phyloP scores from a whole-genome alignment of 2,113 vertebrate genomes.

The Daboia siamensis region DNA sequence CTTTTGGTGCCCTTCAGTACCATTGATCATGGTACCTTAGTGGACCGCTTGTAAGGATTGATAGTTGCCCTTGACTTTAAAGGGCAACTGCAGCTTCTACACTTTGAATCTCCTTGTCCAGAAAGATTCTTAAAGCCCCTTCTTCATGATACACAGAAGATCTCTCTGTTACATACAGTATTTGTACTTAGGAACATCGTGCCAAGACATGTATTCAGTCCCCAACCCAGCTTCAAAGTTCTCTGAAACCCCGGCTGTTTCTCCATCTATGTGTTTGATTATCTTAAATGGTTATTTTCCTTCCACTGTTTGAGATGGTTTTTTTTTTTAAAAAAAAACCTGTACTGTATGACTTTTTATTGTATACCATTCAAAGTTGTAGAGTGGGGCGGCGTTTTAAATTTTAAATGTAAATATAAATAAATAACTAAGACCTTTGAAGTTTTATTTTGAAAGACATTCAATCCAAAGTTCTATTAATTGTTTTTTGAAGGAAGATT shows the following conservation, averaged over 20 bases:
- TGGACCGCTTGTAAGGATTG: not conserved
- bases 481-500: not conserved
- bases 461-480: not conserved
- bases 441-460: not conserved
- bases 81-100: not conserved
- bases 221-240: not conserved
- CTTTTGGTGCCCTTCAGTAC: not conserved
- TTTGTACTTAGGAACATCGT: not conserved
- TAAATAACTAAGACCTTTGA: not conserved
- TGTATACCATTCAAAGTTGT: not conserved
- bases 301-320: not conserved
- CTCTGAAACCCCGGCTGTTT: not conserved
- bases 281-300: not conserved
- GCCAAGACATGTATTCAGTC: not conserved
- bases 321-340: not conserved
- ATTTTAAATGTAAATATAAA: not conserved
- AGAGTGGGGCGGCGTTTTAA: not conserved
- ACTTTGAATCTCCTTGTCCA: not conserved
- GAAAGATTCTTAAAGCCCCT: not conserved
- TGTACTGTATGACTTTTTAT: not conserved
- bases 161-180: not conserved
- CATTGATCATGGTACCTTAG: not conserved
- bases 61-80: not conserved
- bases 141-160: not conserved
- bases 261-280: not conserved